Conservation (phyloP, 2,113 vertebrate species). For the Eira barbara region DNA sequence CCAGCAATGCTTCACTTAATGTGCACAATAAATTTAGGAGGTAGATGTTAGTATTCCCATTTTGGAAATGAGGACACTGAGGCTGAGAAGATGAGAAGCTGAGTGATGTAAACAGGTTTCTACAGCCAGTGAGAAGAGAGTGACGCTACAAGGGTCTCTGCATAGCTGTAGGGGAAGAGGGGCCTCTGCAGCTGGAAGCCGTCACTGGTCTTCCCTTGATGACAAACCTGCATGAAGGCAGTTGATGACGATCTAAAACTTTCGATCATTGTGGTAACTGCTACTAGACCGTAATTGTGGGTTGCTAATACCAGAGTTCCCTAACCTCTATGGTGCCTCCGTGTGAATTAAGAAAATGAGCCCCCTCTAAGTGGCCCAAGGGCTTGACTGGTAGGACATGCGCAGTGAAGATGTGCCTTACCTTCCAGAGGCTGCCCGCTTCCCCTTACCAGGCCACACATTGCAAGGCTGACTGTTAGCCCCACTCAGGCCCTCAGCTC, state of each 20-base stretch:
- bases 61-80: neutral
- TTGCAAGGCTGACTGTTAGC: neutral
- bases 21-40: neutral
- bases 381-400: neutral
- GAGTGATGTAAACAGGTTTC: neutral
- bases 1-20: neutral
- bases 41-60: neutral
- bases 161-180: neutral
- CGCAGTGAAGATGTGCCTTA: neutral
- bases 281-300: neutral
- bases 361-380: neutral
- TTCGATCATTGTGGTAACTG: neutral
- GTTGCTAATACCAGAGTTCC: neutral
- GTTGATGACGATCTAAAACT: neutral
- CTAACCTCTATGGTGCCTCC: neutral
- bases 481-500: neutral
- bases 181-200: neutral
- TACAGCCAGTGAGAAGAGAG: neutral
- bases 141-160: neutral
- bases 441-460: rapidly evolving
- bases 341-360: neutral
- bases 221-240: neutral
- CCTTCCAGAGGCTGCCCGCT: neutral
- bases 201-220: neutral
- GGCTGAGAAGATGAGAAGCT: neutral